Base-by-base conservation (phyloP, 2,113 vertebrate genomes). In the Colossoma macropomum region DNA sequence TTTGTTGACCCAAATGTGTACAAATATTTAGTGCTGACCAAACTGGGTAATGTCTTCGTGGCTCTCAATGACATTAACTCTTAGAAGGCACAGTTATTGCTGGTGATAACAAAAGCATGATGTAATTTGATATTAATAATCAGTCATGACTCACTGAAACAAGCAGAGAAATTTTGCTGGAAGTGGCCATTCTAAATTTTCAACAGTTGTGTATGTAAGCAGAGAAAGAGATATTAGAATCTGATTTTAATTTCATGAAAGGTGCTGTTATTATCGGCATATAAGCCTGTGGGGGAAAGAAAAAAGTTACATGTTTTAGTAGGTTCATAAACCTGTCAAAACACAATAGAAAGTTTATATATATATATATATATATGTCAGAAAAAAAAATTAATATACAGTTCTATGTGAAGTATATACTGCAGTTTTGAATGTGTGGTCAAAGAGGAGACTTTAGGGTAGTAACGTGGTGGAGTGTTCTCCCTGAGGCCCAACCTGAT, bases 401-500 rank as follows among this genome's bases (percentile, higher is more conserved):
- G 19, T 34, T 34, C 2, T 12, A 11, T 15, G 63, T 4, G 27
- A 16, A 30, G 19, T 34, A 30, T 30, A 69, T 15, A 69, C 16
- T 23, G 32, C 34, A 34, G 19, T 25, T n/a, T n/a, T 71, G 21
- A 71, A 71, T 71, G 34, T 45, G 68, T 28, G 41, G 45, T 84
- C 54, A 28, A 56, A 73, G 54, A 52, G 59, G 52, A 32, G 77
- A 41, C 77, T 69, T 76, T 56, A 25, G 62, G 75, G 48, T 62
- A 62, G 59, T 52, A 25, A 52, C 13, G 34, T 38, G 23, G 72
- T 9, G 50, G 25, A 63, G 77, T 81, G 30, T 28, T 71, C 19
- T 56, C 41, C 74, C 66, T 52, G 21, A 69, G 63, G 62, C 28
- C 63, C 21, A 68, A 70, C 0, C 82, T 84, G 88, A 91, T 94